A percentile compares a stretch with the other conserved stretches of the same genome.
Evolutionary conservation across 2,888 invertebrate genomes (phyloP).

Genomic region (Athalia cordata): DNA sequence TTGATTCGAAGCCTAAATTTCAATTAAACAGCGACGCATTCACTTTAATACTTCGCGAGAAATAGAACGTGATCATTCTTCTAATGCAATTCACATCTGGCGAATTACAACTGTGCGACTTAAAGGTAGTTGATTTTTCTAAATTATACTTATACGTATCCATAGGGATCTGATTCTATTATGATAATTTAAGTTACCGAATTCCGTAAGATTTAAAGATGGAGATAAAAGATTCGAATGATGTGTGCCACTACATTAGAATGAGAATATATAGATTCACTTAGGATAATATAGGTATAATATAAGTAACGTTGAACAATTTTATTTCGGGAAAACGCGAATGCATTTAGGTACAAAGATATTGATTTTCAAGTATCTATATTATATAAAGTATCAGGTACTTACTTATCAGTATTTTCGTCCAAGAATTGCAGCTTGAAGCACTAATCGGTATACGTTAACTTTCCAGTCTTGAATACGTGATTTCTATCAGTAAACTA

Average conservation of each 20-base stretch:
- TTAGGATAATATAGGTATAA: neutral
- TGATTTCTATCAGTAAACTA: slow-evolving; percentile 39
- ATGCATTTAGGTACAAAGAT: neutral
- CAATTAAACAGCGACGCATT: neutral
- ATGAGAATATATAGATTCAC: neutral
- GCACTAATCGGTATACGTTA: slow-evolving; percentile 20
- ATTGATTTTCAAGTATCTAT: neutral
- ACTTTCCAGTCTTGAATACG: slow-evolving; percentile 6
- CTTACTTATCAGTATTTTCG: slow-evolving; percentile 39
- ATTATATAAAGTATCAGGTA: neutral
- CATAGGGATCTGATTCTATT: no score
- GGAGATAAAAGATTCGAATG: no score
- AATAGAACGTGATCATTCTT: neutral
- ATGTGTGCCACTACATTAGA: neutral
- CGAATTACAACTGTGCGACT: neutral
- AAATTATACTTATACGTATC: neutral
- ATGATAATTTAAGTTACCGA: no score
- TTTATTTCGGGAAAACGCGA: no score
- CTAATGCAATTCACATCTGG: slow-evolving; percentile 6
- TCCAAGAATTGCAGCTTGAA: slow-evolving; percentile 17
- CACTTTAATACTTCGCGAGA: neutral
- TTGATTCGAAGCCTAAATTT: no score
- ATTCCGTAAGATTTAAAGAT: no score
- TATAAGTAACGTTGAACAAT: neutral
- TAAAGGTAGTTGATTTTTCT: neutral